Evolutionary conservation across 1,140 invertebrate genomes (phyloP), one percentile per base, ranked within the genome.

Genomic region (Bombus waltoni): DNA sequence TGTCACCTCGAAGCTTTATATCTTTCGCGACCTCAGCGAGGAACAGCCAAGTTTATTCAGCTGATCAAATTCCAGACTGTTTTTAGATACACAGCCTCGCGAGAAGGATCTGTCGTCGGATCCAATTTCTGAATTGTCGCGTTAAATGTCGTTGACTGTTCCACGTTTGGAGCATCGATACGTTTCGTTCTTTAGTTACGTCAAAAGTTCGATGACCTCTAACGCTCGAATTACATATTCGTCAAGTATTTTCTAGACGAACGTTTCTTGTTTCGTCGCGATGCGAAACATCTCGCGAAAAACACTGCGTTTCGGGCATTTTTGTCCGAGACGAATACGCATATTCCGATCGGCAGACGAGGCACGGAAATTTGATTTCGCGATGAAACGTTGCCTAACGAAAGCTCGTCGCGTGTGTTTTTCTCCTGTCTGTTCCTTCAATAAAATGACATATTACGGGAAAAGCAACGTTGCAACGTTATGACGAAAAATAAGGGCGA

Each of bases 331-430:
- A 53, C 1, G 77, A 47, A 68, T 53, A 38, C 40, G 28, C n/a
- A 1, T 47, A 10, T 77, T 18, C 18, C 28, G 57, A 44, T 65
- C n/a, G 40, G 10, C 32, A 32, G 35, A 25, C 18, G 59, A 42
- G 40, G 28, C n/a, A 4, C 44, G 42, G 22, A 15, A n/a, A 79
- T 79, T 79, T 47, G 42, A 79, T 79, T 79, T 68, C 13, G 28
- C 53, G 28, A 35, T 68, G 65, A 68, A 78, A 79, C 5, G 77
- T 79, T 79, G 68, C 42, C 62, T 44, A 35, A 35, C 40, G 59
- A 70, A 53, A 80, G 25, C 62, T 40, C 32, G 40, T 70, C 18
- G 47, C 59, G 53, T 35, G n/a, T 38, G 42, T 78, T 78, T 65
- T 66, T 15, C 22, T 8, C 2, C 65, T 42, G 42, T 70, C 77